Conservation (phyloP, 2,888 invertebrate genomes). For the Lasioglossum zephyrum region DNA sequence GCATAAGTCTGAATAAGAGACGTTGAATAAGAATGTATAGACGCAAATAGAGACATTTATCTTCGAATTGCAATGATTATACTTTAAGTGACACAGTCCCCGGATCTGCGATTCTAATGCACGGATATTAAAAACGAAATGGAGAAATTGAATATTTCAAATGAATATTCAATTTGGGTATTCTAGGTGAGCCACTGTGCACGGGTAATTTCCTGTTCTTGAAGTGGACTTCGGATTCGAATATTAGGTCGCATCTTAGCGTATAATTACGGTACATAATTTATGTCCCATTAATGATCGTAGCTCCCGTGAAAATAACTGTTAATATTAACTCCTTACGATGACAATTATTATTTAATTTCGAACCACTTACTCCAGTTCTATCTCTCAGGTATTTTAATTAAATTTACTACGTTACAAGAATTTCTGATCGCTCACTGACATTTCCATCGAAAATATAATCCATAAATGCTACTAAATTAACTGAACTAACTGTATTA, state of each 20-base stretch:
- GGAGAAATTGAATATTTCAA: background rate
- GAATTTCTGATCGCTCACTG: no score
- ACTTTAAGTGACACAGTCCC: background rate
- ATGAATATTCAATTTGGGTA: background rate
- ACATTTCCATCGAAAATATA: no score
- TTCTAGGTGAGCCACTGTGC: background rate
- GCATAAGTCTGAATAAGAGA: background rate
- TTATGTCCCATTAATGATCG: background rate
- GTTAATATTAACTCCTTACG: background rate
- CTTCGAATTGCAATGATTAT: background rate
- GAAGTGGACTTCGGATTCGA: background rate
- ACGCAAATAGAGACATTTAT: background rate
- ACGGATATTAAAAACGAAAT: conserved; percentile 12
- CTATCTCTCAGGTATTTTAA: no score
- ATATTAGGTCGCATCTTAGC: background rate
- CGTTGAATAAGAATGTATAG: background rate
- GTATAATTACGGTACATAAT: background rate
- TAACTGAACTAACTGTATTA: no score
- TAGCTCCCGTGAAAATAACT: background rate
- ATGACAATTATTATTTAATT: background rate
- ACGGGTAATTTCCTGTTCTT: background rate
- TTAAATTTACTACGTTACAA: no score
- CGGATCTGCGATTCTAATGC: background rate
- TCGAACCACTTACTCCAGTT: no score
- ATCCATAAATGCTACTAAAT: background rate